Base-by-base conservation (phyloP, 2,888 invertebrate genomes). In the Uropetala carovei region DNA sequence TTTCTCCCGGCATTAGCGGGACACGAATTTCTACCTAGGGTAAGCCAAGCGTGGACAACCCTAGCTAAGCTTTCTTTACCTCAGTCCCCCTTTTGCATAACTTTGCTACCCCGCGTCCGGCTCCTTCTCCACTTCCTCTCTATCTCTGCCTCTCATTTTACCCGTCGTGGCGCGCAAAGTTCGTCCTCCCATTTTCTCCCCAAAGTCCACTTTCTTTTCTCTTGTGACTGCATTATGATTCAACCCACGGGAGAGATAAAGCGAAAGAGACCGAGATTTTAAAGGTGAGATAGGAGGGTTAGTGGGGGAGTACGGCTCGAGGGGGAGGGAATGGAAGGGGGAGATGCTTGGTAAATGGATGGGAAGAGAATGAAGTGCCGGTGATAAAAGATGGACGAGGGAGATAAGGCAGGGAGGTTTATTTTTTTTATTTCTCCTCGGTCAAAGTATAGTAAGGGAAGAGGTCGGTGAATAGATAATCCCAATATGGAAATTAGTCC, bases 141-240 rank as follows among this genome's bases (percentile, higher is more conserved):
- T 18, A n/a, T 27, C 75, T 14, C 75, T 22, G 14, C 22, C 22
- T 11, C 75, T 75, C 75, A 13, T 75, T 75, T 27, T 22, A 27
- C 75, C 75, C 75, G 75, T 4, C 18, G 27, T 11, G n/a, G 16
- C 22, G 22, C 22, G 10, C 0, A n/a, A 13, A 27, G 22, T 75
- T 27, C 75, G 43, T 43, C 43, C 43, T n/a, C 43, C 43, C 43
- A 3, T 43, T 43, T 43, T 43, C 43, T 43, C 43, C 68, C 22
- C 68, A n/a, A 7, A 10, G 75, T 75, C 75, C 75, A 75, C 75
- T 75, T 75, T 27, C 75, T 75, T 75, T 75, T 22, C 22, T 75
- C 75, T 43, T 43, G 16, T 75, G 75, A 75, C 75, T 27, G 75
- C 75, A 75, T 75, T 75, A 75, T 75, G 75, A 75, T 75, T 75